These are phyloP conservation scores for Montipora sp. DNA, from an alignment of 64 coral and sea anemone genomes.

Conservation along the genomic window DNA sequence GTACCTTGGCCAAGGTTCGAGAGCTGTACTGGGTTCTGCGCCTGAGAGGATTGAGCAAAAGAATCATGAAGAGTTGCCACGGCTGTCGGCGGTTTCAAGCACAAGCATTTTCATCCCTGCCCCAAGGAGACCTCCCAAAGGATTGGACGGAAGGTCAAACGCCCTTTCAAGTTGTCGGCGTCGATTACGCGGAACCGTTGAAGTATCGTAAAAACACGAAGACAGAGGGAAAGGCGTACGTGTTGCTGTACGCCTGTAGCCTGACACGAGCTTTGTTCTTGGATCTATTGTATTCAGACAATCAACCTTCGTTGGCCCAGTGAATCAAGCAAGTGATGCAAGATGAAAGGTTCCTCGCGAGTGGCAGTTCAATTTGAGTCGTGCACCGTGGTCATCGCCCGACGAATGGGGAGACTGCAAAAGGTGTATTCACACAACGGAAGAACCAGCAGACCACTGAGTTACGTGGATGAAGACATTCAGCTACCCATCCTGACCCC, in stretches of 20 bases:
- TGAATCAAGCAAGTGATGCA: no score
- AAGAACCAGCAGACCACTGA: not conserved
- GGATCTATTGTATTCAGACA: no score
- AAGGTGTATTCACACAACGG: not conserved
- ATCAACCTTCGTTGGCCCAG: no score
- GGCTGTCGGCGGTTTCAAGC: not conserved
- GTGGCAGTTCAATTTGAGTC: no score
- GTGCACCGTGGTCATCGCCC: slow-evolving; percentile 16
- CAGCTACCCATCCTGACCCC: no score
- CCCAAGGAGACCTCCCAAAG: slow-evolving; percentile 1
- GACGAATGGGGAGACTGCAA: not conserved
- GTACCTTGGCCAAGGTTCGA: not conserved
- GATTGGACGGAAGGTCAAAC: not conserved
- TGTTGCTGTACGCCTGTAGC: not conserved
- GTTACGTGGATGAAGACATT: no score
- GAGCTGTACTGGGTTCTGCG: slow-evolving; percentile 14
- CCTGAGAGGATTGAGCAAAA: not conserved
- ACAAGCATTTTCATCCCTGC: not conserved
- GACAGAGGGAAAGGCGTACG: slow-evolving; percentile 10
- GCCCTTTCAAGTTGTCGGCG: not conserved
- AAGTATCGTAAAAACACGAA: not conserved
- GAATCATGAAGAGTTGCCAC: not conserved
- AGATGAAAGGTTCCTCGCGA: no score
- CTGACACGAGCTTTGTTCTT: not conserved
- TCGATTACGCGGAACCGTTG: not conserved